Percentiles rank a stretch among this genome's conserved stretches.
Conservation (phyloP, 2,888 invertebrate genomes). For the Polymixis flavicincta region DNA sequence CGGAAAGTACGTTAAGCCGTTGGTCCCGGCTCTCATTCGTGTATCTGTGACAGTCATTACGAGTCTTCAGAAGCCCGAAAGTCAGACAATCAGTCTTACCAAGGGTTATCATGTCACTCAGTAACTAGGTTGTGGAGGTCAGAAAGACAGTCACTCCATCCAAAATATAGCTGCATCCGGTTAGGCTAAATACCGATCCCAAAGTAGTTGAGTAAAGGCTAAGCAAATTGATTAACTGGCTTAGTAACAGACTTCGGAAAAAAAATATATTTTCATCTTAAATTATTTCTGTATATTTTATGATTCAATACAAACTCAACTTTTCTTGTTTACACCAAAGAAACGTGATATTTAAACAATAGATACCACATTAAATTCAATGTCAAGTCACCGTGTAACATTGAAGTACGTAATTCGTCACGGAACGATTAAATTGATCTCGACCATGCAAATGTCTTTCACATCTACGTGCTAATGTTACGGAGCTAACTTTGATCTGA, state of each 20-base stretch:
- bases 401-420: constrained; percentile 32
- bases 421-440: constrained; percentile 21
- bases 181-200: too few relatives aligned
- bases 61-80: background rate
- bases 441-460: constrained; percentile 45
- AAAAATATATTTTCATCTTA: background rate
- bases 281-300: background rate
- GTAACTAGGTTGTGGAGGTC: too few relatives aligned
- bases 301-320: background rate
- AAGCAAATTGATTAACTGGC: too few relatives aligned
- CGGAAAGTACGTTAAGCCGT: background rate
- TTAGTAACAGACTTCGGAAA: background rate
- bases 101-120: background rate
- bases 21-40: background rate
- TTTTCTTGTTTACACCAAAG: too few relatives aligned
- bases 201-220: too few relatives aligned
- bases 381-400: constrained; percentile 26
- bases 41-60: background rate
- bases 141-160: too few relatives aligned
- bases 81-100: background rate
- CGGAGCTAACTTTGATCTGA: constrained; percentile 14
- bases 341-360: background rate
- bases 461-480: constrained; percentile 29
- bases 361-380: constrained; percentile 25
- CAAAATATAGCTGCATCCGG: too few relatives aligned